Evolutionary conservation across 2,888 invertebrate genomes (phyloP).

Genomic region (Synanthedon vespiformis): DNA sequence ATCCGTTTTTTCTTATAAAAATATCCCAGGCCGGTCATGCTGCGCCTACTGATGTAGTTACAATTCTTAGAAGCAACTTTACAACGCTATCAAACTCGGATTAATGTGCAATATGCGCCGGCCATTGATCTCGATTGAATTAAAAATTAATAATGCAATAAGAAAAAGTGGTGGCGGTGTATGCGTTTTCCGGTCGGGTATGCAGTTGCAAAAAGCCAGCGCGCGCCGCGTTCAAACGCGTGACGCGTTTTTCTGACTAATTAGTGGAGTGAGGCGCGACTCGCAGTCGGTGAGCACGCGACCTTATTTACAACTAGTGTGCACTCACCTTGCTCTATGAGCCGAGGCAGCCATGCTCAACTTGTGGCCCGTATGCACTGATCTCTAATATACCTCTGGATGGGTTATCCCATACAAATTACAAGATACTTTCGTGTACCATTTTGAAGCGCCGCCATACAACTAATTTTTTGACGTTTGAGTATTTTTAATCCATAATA

Average conservation of each 20-base stretch:
- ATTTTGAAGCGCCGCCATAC: no score
- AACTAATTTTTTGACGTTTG: no score
- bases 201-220: constrained; percentile 20
- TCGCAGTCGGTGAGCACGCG: constrained; percentile 23
- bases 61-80: neutral
- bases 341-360: neutral
- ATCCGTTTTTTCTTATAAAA: no score
- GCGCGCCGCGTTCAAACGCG: constrained; percentile 29
- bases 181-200: constrained; percentile 36
- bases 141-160: constrained; percentile 29
- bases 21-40: no score
- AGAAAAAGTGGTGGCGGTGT: constrained; percentile 29
- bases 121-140: constrained; percentile 38
- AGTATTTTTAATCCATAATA: no score
- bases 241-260: constrained; percentile 45
- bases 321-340: neutral
- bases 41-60: neutral
- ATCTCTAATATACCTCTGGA: no score
- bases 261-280: constrained; percentile 19
- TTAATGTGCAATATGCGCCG: constrained; percentile 10
- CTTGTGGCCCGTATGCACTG: no score
- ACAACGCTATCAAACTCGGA: neutral
- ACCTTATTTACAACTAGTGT: constrained; percentile 7
- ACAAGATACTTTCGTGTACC: no score
- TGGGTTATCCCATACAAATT: no score